Base-by-base conservation (phyloP, 2,888 invertebrate species). In the Lymantria monacha region DNA sequence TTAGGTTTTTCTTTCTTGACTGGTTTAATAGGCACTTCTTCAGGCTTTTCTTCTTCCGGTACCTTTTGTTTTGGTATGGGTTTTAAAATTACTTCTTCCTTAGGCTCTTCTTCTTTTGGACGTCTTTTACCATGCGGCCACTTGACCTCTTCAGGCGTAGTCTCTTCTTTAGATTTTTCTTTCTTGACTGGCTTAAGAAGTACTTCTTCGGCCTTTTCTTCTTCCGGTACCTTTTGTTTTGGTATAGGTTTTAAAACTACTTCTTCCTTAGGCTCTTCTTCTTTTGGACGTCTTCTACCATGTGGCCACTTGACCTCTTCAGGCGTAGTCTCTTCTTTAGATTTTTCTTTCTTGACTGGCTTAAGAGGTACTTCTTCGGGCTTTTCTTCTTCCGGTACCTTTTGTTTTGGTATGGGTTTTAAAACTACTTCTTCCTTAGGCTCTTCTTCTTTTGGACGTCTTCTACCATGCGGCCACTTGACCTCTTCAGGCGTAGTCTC, bases 161-260 rank as follows among this genome's bases (percentile, higher is more conserved):
- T 2, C 12, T 41, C 41, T 41, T 41, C 41, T 41, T 3, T 14
- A 7, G 41, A 14, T 14, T 41, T 41, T 2, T 14, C 41, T 14
- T 14, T 41, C 13, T 41, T 41, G 13, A 41, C 15, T 41, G 41
- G 41, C 9, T 41, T 41, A 13, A 41, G 41, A 7, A 9, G 1
- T 14, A 41, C 7, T 13, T 92, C 87, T 61, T 86, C 85, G 0
- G 78, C 66, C 55, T 84, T 81, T 44, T 69, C 64, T 31, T 54
- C 69, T 40, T 63, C 90, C 58, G 58, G 79, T 57, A 83, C 72
- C 0, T 89, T 86, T 58, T 76, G 79, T 30, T 59, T 87, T 1
- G 52, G 78, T 60, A 84, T 71, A 0, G 89, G 85, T 55, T 79
- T 79, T 2, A 85, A 63, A 14, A 76, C 63, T 1, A 83, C 78